Conservation (phyloP, 1,140 invertebrate species). For the Pseudomyrmex flavicornis region DNA sequence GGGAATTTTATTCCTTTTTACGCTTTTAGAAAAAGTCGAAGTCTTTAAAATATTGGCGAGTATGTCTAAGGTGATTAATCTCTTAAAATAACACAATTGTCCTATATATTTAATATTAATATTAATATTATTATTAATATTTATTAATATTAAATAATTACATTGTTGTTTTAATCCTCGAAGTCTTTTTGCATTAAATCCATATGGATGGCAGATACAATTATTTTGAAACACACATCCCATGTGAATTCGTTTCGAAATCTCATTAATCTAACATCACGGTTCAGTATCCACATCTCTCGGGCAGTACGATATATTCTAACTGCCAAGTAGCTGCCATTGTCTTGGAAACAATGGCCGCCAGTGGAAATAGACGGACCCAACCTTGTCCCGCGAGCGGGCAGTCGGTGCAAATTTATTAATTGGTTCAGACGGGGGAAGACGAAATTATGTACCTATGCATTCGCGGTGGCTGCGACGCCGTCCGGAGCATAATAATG, state of each 20-base stretch:
- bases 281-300: constrained; percentile 58
- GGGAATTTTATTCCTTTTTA: too few species aligned
- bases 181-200: background rate
- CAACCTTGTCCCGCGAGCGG: constrained; percentile 64
- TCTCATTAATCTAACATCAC: constrained; percentile 73
- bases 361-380: constrained; percentile 70
- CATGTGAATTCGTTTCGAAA: constrained; percentile 57
- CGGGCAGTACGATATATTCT: constrained; percentile 72
- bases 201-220: background rate
- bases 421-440: constrained; percentile 70
- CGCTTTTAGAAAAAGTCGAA: too few species aligned
- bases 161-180: too few species aligned
- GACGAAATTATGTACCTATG: constrained; percentile 65
- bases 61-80: too few species aligned
- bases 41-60: too few species aligned
- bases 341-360: constrained; percentile 74
- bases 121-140: too few species aligned
- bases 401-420: constrained; percentile 77
- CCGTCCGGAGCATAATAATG: constrained; percentile 58
- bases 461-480: constrained; percentile 7
- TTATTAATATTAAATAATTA: background rate
- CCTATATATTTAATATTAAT: background rate
- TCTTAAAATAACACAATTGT: background rate
- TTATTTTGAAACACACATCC: background rate
- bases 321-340: constrained; percentile 75